A percentile compares a stretch with the other conserved stretches of the same genome.
Conservation (phyloP, 2,797 vertebrate species). For the Dipus sagitta region DNA sequence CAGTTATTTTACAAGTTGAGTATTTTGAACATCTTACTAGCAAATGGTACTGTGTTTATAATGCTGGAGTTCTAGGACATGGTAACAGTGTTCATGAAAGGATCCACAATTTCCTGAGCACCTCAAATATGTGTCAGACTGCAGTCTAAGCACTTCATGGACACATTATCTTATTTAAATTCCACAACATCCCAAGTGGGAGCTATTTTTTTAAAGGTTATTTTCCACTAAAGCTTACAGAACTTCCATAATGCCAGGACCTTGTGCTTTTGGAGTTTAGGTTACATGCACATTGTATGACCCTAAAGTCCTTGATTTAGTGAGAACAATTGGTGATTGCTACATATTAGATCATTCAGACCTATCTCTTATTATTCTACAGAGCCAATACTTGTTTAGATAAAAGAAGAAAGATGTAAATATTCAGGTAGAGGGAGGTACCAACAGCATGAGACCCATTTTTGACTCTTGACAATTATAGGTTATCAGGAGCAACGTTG, state of each 20-base stretch:
- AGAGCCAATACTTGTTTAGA: background rate
- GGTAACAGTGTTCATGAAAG: background rate
- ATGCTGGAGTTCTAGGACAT: conserved; percentile 1
- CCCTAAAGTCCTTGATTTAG: background rate
- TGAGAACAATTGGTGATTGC: background rate
- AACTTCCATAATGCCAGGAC: background rate
- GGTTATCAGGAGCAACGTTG: background rate
- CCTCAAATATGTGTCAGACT: background rate
- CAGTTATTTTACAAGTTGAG: background rate
- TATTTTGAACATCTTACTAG: conserved; percentile 11
- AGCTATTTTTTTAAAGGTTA: background rate
- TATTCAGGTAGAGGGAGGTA: background rate
- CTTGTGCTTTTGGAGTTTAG: background rate
- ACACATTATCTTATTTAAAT: conserved; percentile 21
- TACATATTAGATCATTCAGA: background rate
- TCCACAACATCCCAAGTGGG: conserved; percentile 1
- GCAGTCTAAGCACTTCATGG: background rate
- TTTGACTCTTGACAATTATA: background rate
- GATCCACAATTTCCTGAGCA: background rate
- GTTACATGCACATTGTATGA: background rate
- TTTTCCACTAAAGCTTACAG: background rate
- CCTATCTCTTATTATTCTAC: background rate
- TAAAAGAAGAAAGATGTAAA: conserved; percentile 18
- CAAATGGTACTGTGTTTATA: conserved; percentile 17
- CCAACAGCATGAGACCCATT: background rate